A percentile compares a stretch with the other conserved stretches of the same genome.
Evolutionary conservation across 2,113 vertebrate genomes (phyloP).

Genomic region (Smithornis capensis): DNA sequence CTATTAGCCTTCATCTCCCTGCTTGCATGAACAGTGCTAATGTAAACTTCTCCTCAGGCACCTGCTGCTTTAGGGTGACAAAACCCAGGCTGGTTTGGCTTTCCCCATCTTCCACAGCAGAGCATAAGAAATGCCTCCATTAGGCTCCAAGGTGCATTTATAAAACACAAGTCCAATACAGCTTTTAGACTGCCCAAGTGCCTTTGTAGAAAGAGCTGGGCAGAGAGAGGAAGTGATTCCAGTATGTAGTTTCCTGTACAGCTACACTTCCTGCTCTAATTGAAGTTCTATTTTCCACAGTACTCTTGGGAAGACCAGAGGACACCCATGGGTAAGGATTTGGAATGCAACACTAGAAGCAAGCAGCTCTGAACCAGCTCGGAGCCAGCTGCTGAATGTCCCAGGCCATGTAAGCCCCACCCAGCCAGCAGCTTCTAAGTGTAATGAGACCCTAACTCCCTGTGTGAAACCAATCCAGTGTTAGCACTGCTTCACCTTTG

Average conservation of each 20-base stretch:
- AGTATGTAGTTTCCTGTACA: background rate
- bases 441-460: background rate
- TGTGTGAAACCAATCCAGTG: background rate
- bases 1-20: background rate
- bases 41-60: background rate
- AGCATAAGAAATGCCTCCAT: background rate
- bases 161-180: background rate
- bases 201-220: background rate
- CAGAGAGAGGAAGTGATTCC: background rate
- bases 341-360: background rate
- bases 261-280: background rate
- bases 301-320: background rate
- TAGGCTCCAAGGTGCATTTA: background rate
- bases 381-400: background rate
- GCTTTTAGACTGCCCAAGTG: background rate
- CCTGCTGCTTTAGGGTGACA: background rate
- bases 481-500: conserved; percentile 79
- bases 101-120: background rate
- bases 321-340: background rate
- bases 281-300: background rate
- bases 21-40: background rate
- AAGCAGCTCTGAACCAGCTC: background rate
- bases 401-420: background rate
- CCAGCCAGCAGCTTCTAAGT: background rate
- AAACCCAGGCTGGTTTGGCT: background rate